Evolutionary conservation across 2,888 invertebrate species (phyloP), one percentile per base, ranked within the genome.

Genomic region (Laspeyria flexula): DNA sequence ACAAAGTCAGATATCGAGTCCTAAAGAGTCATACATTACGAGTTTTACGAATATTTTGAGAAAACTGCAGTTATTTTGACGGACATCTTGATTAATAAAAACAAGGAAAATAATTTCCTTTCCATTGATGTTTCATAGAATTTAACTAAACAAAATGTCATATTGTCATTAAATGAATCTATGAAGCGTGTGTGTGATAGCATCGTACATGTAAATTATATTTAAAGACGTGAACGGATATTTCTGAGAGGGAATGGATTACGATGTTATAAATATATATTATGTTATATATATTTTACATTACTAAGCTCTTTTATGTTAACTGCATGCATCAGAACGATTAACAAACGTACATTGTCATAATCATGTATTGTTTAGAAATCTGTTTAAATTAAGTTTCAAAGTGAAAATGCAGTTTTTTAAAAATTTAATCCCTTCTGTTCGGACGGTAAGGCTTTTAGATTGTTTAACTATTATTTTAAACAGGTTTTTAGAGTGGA

Each of bases 391-490:
- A 39, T 57, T 51, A 51, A 59, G 52, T 63, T 25, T 59, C 56
- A 48, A 46, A 45, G 25, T 58, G 55, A 51, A 62, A 60, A 48
- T 49, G 43, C 55, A 61, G 61, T 43, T 47, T 37, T 41, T 57
- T 61, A n/a, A n/a, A n/a, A 38, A 39, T 43, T 53, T 47, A 55
- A 49, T 40, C 41, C 57, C 49, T 48, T 63, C 43, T 53, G 63
- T 44, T 48, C 23, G 86, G 86, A 86, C 86, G 86, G 86, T 76
- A 68, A 75, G 75, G 74, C 58, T 75, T n/a, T 77, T 73, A 73
- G 59, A 79, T 72, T 72, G 62, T 52, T 55, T 55, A 56, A 45
- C 41, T 16, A 43, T 55, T 43, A 51, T 47, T 65, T 62, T 58
- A 55, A 42, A 53, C 25, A 25, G 16, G 16, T 33, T 44, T 59